Conservation (phyloP, 2,888 invertebrate genomes). For the Atethmia centrago region DNA sequence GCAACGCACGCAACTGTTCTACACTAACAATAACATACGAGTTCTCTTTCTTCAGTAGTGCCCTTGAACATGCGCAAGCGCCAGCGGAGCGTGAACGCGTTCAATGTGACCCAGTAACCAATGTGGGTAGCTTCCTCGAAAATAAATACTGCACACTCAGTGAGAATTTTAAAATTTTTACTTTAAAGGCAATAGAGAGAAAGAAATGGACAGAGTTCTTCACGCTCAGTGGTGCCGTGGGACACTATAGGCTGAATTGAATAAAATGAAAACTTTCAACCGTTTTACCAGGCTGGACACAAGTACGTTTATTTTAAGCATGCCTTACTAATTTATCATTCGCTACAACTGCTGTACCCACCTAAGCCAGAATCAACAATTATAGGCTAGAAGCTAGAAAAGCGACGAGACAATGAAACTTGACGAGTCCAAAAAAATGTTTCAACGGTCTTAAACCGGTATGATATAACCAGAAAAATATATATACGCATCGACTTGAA, state of each 20-base stretch:
- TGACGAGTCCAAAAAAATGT: neutral
- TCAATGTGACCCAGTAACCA: conserved; percentile 51
- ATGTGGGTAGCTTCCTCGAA: conserved; percentile 12
- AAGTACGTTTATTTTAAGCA: no score
- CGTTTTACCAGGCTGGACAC: neutral
- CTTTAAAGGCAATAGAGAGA: no score
- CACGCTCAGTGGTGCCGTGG: no score
- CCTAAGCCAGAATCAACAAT: neutral
- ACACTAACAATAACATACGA: conserved; percentile 2
- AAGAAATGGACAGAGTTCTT: no score
- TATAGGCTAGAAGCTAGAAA: neutral
- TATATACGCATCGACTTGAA: no score
- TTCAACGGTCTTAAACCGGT: neutral
- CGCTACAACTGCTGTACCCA: neutral
- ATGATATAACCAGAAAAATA: neutral
- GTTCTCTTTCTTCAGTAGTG: conserved; percentile 13
- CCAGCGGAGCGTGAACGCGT: conserved; percentile 35
- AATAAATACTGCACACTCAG: neutral
- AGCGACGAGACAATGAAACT: neutral
- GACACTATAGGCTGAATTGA: neutral
- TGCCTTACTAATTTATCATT: neutral
- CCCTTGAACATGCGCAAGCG: conserved; percentile 53
- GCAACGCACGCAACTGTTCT: conserved; percentile 33
- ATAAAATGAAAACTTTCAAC: neutral
- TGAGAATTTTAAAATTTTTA: neutral